Conservation (phyloP, 2,888 invertebrate species). For the Deilephila elpenor region DNA sequence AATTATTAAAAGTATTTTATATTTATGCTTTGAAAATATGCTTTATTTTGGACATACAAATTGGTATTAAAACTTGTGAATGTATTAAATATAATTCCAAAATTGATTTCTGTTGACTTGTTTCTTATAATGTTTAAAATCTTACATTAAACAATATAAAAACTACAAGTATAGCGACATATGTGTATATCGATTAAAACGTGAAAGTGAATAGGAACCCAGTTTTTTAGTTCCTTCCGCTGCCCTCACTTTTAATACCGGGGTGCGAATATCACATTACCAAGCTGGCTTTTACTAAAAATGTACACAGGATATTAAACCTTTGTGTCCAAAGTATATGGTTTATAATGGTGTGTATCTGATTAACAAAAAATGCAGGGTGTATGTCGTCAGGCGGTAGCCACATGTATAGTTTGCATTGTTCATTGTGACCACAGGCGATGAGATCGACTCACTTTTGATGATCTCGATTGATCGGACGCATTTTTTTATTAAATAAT, state of each 20-base stretch:
- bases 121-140: neutral
- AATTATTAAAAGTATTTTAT: too few species aligned
- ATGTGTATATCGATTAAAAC: constrained; percentile 70
- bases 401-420: constrained; percentile 78
- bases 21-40: too few species aligned
- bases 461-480: constrained; percentile 71
- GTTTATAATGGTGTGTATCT: constrained; percentile 44
- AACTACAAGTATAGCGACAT: constrained; percentile 57
- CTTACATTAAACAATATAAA: constrained; percentile 43
- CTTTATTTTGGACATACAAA: too few species aligned
- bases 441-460: constrained; percentile 62
- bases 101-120: too few species aligned
- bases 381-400: constrained; percentile 75
- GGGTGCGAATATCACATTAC: constrained; percentile 82
- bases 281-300: constrained; percentile 47
- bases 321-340: constrained; percentile 35
- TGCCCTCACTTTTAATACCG: constrained; percentile 78
- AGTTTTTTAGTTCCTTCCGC: constrained; percentile 83
- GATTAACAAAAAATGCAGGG: constrained; percentile 48
- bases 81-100: too few species aligned
- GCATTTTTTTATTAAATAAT: constrained; percentile 60
- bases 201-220: constrained; percentile 79
- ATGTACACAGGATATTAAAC: constrained; percentile 36
- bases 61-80: too few species aligned
- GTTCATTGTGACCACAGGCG: constrained; percentile 75